These are phyloP conservation scores for Drosophila quinaria DNA, from an alignment of 2,888 invertebrate species.

Conservation along the genomic window DNA sequence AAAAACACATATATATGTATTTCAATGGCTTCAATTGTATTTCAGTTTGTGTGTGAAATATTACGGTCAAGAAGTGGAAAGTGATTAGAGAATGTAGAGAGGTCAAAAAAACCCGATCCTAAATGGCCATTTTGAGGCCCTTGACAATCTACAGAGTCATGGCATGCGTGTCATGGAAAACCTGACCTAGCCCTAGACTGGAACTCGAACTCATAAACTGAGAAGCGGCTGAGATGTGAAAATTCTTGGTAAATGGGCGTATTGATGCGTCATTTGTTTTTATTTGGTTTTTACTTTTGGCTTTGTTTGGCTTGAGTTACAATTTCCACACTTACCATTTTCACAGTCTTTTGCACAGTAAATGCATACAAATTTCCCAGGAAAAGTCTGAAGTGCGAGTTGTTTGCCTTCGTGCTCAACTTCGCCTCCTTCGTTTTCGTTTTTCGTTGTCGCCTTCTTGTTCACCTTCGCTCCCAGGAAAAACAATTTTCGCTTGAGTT, in stretches of 20 bases:
- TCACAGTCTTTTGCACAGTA: conserved; percentile 36
- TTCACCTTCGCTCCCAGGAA: conserved; percentile 14
- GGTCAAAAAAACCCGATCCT: conserved; percentile 15
- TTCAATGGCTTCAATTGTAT: conserved; percentile 12
- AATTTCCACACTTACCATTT: conserved; percentile 59
- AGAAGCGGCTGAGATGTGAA: conserved; percentile 29
- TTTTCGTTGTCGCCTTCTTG: background rate
- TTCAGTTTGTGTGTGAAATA: too few species aligned
- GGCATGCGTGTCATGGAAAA: conserved; percentile 16
- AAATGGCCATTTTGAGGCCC: conserved; percentile 25
- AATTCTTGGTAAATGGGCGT: conserved; percentile 47
- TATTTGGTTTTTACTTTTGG: conserved; percentile 16
- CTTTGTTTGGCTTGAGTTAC: conserved; percentile 11
- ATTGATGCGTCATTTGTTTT: conserved; percentile 19
- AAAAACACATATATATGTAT: conserved; percentile 9
- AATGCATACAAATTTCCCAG: conserved; percentile 51
- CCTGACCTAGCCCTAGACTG: conserved; percentile 44
- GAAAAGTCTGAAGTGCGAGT: conserved; percentile 38
- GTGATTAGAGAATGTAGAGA: conserved; percentile 1
- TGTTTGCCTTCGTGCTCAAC: conserved; percentile 21
- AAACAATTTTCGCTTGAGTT: conserved; percentile 1
- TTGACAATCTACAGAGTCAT: conserved; percentile 33
- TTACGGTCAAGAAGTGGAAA: conserved; percentile 29
- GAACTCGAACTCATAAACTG: conserved; percentile 12
- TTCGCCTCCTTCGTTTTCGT: conserved; percentile 14